These are phyloP conservation scores for Pteromalus puparum DNA, from an alignment of 1,140 invertebrate genomes.

Conservation along the genomic window DNA sequence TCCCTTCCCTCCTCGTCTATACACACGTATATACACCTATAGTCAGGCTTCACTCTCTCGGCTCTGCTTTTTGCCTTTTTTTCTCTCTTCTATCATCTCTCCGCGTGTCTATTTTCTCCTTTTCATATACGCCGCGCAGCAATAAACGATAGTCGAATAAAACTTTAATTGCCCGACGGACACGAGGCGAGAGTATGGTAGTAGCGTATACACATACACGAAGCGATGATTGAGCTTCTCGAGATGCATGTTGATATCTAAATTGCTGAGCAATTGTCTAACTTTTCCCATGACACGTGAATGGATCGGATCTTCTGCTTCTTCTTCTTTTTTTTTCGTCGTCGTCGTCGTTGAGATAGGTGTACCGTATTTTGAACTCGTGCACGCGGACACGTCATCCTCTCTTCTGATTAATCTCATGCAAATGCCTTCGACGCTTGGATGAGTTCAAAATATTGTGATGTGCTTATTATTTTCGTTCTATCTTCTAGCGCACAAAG, in stretches of 20 bases:
- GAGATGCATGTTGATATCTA: slow-evolving; percentile 14
- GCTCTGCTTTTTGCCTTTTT: neutral
- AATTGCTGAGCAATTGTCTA: slow-evolving; percentile 17
- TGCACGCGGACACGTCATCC: neutral
- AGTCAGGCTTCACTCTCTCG: neutral
- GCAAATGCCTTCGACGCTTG: neutral
- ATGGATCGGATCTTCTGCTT: neutral
- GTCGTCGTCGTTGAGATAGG: neutral
- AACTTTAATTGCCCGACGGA: slow-evolving; percentile 38
- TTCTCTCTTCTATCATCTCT: neutral
- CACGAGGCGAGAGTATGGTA: neutral
- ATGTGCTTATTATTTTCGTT: neutral
- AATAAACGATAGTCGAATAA: slow-evolving; percentile 45
- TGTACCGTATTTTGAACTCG: neutral
- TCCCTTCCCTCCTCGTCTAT: neutral
- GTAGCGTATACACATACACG: neutral
- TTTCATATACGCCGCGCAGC: slow-evolving; percentile 15
- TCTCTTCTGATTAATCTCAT: neutral
- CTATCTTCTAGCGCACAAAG: neutral
- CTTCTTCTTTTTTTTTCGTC: neutral
- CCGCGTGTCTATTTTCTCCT: neutral
- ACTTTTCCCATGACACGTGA: slow-evolving; percentile 8
- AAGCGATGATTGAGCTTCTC: neutral
- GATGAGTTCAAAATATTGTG: slow-evolving; percentile 1
- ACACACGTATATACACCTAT: neutral